Conservation (phyloP, 2,113 vertebrate species). For the Pogonocichla stellata region DNA sequence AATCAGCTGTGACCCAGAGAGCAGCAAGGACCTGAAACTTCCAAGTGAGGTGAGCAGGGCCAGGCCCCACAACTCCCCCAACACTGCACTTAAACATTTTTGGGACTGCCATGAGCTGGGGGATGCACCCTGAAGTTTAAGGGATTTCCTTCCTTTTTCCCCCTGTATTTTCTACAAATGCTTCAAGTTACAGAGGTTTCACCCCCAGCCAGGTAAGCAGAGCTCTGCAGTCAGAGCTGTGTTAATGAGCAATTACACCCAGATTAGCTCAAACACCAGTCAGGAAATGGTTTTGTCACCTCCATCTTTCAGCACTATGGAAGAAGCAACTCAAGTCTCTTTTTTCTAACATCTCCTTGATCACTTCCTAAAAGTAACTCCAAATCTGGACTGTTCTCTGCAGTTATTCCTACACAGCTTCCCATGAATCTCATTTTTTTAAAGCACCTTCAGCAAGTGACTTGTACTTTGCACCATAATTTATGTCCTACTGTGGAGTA, state of each 20-base stretch:
- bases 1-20: not conserved
- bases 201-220: not conserved
- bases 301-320: not conserved
- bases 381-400: not conserved
- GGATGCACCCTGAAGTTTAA: accelerated
- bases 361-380: not conserved
- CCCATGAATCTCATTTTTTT: not conserved
- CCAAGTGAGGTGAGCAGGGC: not conserved
- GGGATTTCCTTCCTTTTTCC: not conserved
- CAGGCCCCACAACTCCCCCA: not conserved
- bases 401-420: not conserved
- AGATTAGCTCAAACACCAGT: conserved; percentile 11
- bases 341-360: not conserved
- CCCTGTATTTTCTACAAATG: not conserved
- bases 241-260: conserved; percentile 25
- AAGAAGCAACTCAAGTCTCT: not conserved
- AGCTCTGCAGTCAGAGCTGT: not conserved
- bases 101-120: not conserved
- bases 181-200: not conserved
- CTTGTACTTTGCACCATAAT: not conserved
- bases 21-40: not conserved
- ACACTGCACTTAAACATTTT: not conserved
- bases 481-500: not conserved
- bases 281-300: not conserved
- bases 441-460: not conserved